These are phyloP conservation scores for Amphiprion ocellaris DNA, from an alignment of 2,113 vertebrate genomes.

Conservation along the genomic window DNA sequence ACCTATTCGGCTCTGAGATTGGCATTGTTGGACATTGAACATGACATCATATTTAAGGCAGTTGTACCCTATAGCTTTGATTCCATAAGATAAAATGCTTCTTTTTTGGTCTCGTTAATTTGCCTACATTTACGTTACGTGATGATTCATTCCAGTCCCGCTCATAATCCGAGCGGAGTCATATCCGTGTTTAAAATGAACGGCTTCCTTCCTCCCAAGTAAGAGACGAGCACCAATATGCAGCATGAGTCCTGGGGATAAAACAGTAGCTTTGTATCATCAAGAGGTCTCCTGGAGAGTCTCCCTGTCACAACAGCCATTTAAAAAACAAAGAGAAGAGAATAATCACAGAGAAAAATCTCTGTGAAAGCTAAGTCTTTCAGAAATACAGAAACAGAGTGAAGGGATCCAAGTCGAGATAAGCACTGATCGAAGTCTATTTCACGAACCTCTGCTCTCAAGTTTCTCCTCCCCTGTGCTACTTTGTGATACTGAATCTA, in stretches of 20 bases:
- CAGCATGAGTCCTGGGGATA: constrained; percentile 34
- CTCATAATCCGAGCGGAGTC: not conserved
- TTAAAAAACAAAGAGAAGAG: constrained; percentile 45
- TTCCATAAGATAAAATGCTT: not conserved
- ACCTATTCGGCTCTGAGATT: not conserved
- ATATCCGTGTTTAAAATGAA: constrained; percentile 10
- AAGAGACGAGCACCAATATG: constrained; percentile 6
- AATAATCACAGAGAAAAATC: constrained; percentile 39
- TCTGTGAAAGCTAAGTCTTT: constrained; percentile 36
- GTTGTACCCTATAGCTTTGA: constrained; percentile 11
- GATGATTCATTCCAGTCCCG: constrained; percentile 14
- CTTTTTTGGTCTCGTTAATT: not conserved
- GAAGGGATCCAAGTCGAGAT: constrained; percentile 44
- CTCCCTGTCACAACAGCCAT: constrained; percentile 47
- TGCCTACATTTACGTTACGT: constrained; percentile 1
- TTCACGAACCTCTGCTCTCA: constrained; percentile 57
- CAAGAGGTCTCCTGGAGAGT: constrained; percentile 19
- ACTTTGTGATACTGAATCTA: constrained; percentile 54
- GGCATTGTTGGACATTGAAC: not conserved
- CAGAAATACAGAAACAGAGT: constrained; percentile 43
- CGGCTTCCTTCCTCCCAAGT: not conserved
- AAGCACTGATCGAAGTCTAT: constrained; percentile 54
- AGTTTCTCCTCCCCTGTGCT: constrained; percentile 24
- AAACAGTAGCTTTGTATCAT: constrained; percentile 39
- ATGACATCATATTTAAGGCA: not conserved